Conservation (phyloP, 2,888 invertebrate genomes). For the Lepidocyrtoides sp. region DNA sequence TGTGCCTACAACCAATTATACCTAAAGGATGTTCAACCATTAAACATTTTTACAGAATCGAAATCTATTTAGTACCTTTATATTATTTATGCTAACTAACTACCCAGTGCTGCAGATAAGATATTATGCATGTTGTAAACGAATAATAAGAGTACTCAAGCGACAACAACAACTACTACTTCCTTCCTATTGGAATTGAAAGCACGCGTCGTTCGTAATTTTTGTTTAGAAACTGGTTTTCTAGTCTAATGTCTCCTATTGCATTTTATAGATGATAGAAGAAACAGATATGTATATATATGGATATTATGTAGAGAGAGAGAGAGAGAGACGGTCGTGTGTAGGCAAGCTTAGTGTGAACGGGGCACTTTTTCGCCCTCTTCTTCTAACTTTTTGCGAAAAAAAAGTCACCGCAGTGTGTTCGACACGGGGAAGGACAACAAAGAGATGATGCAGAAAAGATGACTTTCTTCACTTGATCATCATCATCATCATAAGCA, state of each 20-base stretch:
- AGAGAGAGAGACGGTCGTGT: background rate
- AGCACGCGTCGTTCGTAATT: constrained; percentile 67
- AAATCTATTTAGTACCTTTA: background rate
- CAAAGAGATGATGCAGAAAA: background rate
- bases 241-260: constrained; percentile 16
- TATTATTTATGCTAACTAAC: background rate
- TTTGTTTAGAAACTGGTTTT: constrained; percentile 42
- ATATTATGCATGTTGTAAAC: too few species aligned
- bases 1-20: constrained; percentile 26
- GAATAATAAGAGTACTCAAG: background rate
- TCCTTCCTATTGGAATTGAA: constrained; percentile 72
- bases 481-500: constrained; percentile 27
- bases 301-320: background rate
- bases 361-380: constrained; percentile 65
- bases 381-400: constrained; percentile 1
- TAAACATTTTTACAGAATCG: background rate
- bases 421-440: background rate
- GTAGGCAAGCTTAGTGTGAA: constrained; percentile 23
- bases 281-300: background rate
- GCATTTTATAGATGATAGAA: background rate
- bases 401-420: constrained; percentile 3
- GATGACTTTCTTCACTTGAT: constrained; percentile 54
- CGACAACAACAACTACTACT: constrained; percentile 39
- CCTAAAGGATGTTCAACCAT: background rate
- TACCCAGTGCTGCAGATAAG: background rate